These are phyloP conservation scores for Pyrochroa serraticornis DNA, from an alignment of 2,888 invertebrate genomes.

Conservation along the genomic window DNA sequence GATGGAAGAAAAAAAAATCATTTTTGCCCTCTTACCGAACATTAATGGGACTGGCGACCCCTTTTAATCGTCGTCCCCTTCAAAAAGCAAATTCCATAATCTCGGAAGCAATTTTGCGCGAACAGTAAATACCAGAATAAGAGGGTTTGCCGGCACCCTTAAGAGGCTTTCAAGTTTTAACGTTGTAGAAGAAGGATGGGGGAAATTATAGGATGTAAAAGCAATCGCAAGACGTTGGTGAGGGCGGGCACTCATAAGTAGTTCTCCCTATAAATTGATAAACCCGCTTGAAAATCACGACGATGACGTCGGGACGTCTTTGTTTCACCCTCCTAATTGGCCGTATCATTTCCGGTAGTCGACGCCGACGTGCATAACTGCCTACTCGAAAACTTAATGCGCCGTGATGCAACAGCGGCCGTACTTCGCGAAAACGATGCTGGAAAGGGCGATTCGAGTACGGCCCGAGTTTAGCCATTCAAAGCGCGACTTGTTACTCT, in stretches of 20 bases:
- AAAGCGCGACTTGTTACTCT: not conserved
- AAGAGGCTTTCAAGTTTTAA: conserved; percentile 36
- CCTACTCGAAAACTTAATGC: conserved; percentile 11
- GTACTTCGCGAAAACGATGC: not conserved
- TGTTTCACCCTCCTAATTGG: conserved; percentile 14
- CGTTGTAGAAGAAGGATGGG: conserved; percentile 20
- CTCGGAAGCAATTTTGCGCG: conserved; percentile 31
- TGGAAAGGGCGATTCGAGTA: not conserved
- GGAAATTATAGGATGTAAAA: conserved; percentile 14
- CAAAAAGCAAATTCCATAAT: conserved; percentile 22
- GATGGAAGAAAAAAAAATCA: conserved; percentile 17
- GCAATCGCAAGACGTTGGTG: not conserved
- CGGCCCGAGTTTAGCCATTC: not conserved
- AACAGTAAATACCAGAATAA: conserved; percentile 27
- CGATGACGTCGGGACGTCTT: not conserved
- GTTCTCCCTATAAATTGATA: conserved; percentile 9
- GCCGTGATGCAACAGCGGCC: conserved; percentile 8
- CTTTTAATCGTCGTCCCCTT: not conserved
- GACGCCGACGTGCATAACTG: not conserved
- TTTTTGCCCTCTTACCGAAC: not conserved
- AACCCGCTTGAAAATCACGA: conserved; percentile 12
- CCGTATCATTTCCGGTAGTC: conserved; percentile 6
- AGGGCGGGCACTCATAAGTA: not conserved
- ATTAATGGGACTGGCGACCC: not conserved
- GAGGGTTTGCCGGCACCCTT: conserved; percentile 26